Base-by-base conservation (phyloP, 2,888 invertebrate genomes). In the Drosophila kokeensis region DNA sequence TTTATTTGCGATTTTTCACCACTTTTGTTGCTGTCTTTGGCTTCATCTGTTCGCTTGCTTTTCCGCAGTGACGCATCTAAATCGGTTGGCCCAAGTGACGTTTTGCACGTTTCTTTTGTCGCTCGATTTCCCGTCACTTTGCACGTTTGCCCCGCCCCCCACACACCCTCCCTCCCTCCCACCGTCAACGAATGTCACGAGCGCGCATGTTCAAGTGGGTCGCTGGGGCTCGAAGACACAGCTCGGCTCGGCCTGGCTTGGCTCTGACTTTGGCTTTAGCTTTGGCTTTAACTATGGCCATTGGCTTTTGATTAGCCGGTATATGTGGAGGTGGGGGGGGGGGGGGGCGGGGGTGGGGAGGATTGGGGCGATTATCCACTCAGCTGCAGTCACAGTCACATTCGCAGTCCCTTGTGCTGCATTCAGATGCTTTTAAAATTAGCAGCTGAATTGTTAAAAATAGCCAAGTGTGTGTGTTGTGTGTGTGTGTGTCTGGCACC, bases 191-290 rank as follows among this genome's bases (percentile, higher is more conserved):
- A 87, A 85, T 85, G 85, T 89, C 89, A 89, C 85, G 89, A 89
- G 85, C 85, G 88, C 72, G 90, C 90, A 87, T 89, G 85, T 82
- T 89, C 85, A 85, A 85, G 85, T 87, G 88, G 82, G 82, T 87
- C 79, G 81, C 70, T 78, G 59, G 58, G 61, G 69, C 42, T 67
- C 52, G 8, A 40, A 55, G n/a, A 40, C 38, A 27, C 29, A 38
- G n/a, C 38, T 57, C 11, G 21, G n/a, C 21, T 36, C 4, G 13
- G 45, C 45, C 6, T 15, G 42, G 42, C 15, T 24, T 49, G 18
- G 27, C 38, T 32, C 59, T 59, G 45, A 38, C 36, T 24, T 54
- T 54, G 55, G 29, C 32, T 42, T 45, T 52, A 13, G 10, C 27
- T 53, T 45, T 71, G 52, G 24, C 45, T 45, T 52, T 53, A 32